Conservation (phyloP, 92 coral and sea anemone species). For the Epizoanthus scotinus region DNA sequence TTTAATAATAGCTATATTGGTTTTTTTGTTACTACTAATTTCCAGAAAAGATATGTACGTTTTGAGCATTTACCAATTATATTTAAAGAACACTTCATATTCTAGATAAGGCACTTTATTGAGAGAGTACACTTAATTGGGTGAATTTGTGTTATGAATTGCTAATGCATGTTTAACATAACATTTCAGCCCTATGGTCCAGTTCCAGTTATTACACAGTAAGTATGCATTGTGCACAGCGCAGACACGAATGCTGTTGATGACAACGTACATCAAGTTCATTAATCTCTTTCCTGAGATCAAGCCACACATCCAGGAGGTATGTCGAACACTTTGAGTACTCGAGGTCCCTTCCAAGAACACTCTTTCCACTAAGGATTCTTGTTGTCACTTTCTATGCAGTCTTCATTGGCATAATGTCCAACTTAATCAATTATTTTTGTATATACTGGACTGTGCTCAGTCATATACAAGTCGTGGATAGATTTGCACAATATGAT, state of each 20-base stretch:
- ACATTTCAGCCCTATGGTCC: slow-evolving; percentile 93
- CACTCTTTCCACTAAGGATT: no score
- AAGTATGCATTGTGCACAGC: slow-evolving; percentile 88
- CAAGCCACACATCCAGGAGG: slow-evolving; percentile 96
- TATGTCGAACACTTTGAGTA: background rate
- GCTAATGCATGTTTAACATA: background rate
- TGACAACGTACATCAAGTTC: slow-evolving; percentile 96
- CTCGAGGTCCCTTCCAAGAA: background rate
- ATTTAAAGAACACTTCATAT: no score
- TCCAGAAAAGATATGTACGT: no score
- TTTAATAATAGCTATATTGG: no score
- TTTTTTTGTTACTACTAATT: no score
- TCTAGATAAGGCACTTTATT: background rate
- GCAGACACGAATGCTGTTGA: slow-evolving; percentile 83
- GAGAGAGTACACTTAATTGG: background rate
- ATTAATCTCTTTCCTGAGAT: slow-evolving; percentile 97
- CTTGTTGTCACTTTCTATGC: no score
- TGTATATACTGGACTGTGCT: no score
- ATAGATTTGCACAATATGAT: no score
- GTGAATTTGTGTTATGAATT: background rate
- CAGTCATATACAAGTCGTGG: no score
- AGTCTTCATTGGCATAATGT: no score
- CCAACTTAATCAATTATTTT: no score
- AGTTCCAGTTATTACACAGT: slow-evolving; percentile 96
- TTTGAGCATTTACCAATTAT: no score